Percentiles rank a stretch among this genome's conserved stretches.
Evolutionary conservation across 1,140 invertebrate genomes (phyloP).

Genomic region (Procambarus virginalis): DNA sequence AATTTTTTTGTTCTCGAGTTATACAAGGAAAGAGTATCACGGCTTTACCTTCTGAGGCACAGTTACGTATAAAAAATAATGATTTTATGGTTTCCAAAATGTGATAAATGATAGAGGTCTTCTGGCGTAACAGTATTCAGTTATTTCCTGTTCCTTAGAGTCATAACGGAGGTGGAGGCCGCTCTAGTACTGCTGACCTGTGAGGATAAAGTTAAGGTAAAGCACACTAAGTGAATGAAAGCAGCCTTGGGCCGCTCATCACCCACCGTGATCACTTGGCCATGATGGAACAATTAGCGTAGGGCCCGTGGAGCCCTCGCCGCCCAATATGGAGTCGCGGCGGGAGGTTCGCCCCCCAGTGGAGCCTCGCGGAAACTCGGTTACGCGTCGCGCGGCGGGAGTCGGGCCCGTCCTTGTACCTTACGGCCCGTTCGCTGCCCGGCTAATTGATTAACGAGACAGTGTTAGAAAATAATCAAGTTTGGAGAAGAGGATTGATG

Average conservation of each 20-base stretch:
- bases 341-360: not conserved
- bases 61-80: too few relatives aligned
- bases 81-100: too few relatives aligned
- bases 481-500: not conserved
- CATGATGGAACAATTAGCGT: not conserved
- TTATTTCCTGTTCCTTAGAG: too few relatives aligned
- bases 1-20: too few relatives aligned
- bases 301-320: not conserved
- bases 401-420: not conserved
- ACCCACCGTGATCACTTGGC: not conserved
- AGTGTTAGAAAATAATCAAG: not conserved
- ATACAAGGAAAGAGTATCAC: too few relatives aligned
- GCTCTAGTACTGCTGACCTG: too few relatives aligned
- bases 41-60: too few relatives aligned
- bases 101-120: too few relatives aligned
- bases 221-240: too few relatives aligned
- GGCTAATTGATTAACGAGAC: not conserved
- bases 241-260: not conserved
- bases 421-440: not conserved
- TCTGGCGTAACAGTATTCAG: too few relatives aligned
- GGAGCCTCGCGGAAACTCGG: slow-evolving; percentile 4
- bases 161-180: too few relatives aligned
- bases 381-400: not conserved
- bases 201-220: too few relatives aligned
- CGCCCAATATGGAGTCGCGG: not conserved